phyloP scores from a whole-genome alignment of 2,888 invertebrate genomes.

The Cryptus viduatorius region DNA sequence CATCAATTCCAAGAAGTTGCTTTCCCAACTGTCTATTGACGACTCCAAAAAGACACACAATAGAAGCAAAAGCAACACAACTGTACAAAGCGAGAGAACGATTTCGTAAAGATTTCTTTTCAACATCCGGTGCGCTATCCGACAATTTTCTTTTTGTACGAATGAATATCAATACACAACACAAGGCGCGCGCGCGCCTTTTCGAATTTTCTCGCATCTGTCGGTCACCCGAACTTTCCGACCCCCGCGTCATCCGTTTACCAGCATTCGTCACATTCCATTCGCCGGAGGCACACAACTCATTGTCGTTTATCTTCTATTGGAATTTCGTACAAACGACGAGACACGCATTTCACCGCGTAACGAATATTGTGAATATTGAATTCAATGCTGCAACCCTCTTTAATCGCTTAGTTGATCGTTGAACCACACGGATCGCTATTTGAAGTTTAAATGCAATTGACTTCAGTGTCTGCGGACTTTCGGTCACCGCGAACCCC shows the following conservation, averaged over 20 bases:
- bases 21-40: not conserved
- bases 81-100: not conserved
- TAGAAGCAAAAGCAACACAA: not conserved
- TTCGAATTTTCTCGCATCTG: not conserved
- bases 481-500: slow-evolving; percentile 4
- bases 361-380: no score
- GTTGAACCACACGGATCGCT: not conserved
- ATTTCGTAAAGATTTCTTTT: not conserved
- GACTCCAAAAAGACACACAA: not conserved
- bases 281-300: not conserved
- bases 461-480: not conserved
- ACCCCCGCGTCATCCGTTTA: not conserved
- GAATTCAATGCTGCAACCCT: no score
- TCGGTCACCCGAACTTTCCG: not conserved
- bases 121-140: not conserved
- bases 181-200: not conserved
- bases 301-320: not conserved
- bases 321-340: not conserved
- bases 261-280: not conserved
- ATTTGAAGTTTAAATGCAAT: slow-evolving; percentile 7
- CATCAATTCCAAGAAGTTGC: not conserved
- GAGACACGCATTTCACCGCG: no score
- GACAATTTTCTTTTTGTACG: slow-evolving; percentile 2
- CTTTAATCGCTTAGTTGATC: not conserved
- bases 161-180: not conserved